Percentiles rank a stretch among this genome's conserved stretches.
These are phyloP conservation scores for Neoitamus cyanurus DNA, from an alignment of 2,888 invertebrate genomes.

Conservation along the genomic window DNA sequence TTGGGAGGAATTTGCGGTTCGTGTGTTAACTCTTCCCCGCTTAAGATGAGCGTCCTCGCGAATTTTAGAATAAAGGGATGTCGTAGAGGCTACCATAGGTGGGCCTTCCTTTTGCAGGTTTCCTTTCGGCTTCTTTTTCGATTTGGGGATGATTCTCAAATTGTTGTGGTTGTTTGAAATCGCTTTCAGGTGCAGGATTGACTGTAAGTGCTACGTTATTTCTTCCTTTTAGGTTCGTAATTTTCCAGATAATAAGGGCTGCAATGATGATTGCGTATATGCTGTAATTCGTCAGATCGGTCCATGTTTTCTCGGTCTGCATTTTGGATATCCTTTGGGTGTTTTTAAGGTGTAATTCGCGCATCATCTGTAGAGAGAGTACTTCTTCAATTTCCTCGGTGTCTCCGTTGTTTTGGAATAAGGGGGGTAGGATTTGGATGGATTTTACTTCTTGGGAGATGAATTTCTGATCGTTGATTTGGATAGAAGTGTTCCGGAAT, in stretches of 20 bases:
- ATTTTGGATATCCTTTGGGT: not conserved
- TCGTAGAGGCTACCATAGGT: not conserved
- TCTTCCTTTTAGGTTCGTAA: not conserved
- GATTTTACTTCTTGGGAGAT: not conserved
- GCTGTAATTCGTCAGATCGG: no score
- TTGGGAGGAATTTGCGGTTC: no score
- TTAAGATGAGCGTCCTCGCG: slow-evolving; percentile 7
- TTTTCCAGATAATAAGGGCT: no score
- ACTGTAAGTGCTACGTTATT: not conserved
- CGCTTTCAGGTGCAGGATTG: not conserved
- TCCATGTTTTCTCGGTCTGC: no score
- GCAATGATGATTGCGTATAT: no score
- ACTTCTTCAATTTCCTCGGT: not conserved
- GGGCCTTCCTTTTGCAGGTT: not conserved
- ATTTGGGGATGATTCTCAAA: not conserved
- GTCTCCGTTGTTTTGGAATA: not conserved
- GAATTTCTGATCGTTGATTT: slow-evolving; percentile 6
- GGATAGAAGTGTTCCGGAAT: slow-evolving; percentile 22
- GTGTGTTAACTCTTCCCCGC: slow-evolving; percentile 4
- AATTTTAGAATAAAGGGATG: not conserved
- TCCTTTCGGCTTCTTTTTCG: not conserved
- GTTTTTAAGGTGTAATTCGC: slow-evolving; percentile 23
- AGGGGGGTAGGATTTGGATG: not conserved
- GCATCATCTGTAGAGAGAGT: slow-evolving; percentile 20
- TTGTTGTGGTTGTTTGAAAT: not conserved